A percentile compares a stretch with the other conserved stretches of the same genome.
These are phyloP conservation scores for Drosophila rufa DNA, from an alignment of 1,140 invertebrate genomes.

Conservation along the genomic window DNA sequence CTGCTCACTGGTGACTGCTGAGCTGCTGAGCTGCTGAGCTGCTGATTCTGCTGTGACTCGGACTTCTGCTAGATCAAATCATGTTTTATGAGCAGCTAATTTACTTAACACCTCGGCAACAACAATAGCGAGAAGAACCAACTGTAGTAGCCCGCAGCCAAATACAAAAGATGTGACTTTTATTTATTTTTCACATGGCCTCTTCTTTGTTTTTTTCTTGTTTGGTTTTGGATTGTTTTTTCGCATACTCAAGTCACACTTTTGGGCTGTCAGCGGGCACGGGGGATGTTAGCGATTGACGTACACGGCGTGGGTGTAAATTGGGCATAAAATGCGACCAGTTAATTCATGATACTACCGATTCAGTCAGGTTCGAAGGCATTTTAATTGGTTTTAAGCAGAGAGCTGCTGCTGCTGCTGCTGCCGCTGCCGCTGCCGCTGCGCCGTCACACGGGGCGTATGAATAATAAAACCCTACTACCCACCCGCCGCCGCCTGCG, in stretches of 20 bases:
- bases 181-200: conserved; percentile 82
- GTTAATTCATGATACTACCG: conserved; percentile 82
- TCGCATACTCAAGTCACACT: conserved; percentile 53
- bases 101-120: conserved; percentile 79
- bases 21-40: conserved; percentile 36
- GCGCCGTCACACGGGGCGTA: conserved; percentile 56
- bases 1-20: no score
- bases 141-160: conserved; percentile 59
- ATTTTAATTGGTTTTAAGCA: conserved; percentile 80
- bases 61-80: conserved; percentile 72
- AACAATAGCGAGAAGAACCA: conserved; percentile 48
- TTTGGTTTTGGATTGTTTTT: conserved; percentile 18
- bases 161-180: conserved; percentile 59
- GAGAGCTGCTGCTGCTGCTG: conserved; percentile 31
- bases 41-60: conserved; percentile 51
- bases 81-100: conserved; percentile 84
- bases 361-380: conserved; percentile 73
- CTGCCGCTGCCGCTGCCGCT: background rate
- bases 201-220: conserved; percentile 52
- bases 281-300: conserved; percentile 19
- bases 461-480: conserved; percentile 49
- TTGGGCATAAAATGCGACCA: conserved; percentile 73
- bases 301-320: conserved; percentile 75
- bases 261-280: conserved; percentile 8
- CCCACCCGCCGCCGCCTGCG: background rate